These are phyloP conservation scores for Pseudopodoces humilis DNA, from an alignment of 2,113 vertebrate genomes.

Conservation along the genomic window DNA sequence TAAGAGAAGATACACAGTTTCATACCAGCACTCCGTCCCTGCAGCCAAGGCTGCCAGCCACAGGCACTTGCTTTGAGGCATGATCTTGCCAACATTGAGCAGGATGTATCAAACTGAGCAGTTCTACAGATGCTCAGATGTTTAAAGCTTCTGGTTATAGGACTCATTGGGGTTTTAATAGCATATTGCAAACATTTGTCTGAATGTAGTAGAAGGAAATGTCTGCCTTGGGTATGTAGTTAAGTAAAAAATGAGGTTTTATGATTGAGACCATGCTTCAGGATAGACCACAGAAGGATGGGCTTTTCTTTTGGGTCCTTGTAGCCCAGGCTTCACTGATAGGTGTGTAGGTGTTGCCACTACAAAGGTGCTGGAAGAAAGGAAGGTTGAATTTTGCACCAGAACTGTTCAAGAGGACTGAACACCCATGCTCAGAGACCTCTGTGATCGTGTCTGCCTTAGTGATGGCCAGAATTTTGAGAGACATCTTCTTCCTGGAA, in stretches of 20 bases:
- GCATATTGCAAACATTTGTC: neutral
- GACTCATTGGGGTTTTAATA: neutral
- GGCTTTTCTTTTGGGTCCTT: neutral
- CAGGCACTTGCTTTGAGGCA: accelerated
- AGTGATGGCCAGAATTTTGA: neutral
- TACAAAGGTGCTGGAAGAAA: neutral
- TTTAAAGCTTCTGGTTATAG: neutral
- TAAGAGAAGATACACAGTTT: accelerated
- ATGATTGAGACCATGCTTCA: accelerated
- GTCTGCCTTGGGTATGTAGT: neutral
- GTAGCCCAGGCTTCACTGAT: neutral
- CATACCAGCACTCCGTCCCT: neutral
- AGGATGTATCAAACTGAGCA: neutral
- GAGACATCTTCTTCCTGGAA: neutral
- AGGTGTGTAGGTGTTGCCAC: neutral
- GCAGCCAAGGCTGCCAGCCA: neutral
- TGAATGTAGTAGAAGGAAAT: neutral
- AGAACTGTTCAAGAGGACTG: accelerated
- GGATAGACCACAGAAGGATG: neutral
- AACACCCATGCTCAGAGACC: neutral
- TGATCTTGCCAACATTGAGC: neutral
- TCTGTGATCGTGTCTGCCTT: neutral
- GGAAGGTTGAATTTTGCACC: neutral
- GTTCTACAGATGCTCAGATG: neutral
- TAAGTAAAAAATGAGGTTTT: neutral